Percentiles rank a stretch among this genome's conserved stretches.
Conservation (phyloP, 1,140 invertebrate genomes). For the Kradibia gibbosae region DNA sequence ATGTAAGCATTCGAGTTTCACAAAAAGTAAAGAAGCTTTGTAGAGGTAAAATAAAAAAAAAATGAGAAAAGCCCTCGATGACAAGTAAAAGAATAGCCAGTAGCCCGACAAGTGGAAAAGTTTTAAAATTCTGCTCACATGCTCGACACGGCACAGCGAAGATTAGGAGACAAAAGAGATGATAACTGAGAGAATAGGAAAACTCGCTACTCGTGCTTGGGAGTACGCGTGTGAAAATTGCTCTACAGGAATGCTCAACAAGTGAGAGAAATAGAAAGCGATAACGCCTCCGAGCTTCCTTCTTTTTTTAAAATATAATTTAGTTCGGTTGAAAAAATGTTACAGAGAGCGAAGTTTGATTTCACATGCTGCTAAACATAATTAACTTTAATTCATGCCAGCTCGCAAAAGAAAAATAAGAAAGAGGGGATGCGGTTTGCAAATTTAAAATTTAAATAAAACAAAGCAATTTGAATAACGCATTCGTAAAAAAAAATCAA, state of each 20-base stretch:
- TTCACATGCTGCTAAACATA: too few relatives aligned
- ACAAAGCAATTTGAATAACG: too few relatives aligned
- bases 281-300: slow-evolving; percentile 13
- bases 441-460: too few relatives aligned
- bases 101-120: neutral
- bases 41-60: neutral
- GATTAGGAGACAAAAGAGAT: neutral
- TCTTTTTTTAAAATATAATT: neutral
- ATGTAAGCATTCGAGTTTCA: neutral
- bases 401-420: too few relatives aligned
- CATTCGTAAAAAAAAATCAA: too few relatives aligned
- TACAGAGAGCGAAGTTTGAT: too few relatives aligned
- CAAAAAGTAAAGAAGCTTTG: neutral
- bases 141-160: neutral
- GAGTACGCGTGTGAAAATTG: slow-evolving; percentile 17
- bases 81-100: neutral
- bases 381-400: too few relatives aligned
- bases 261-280: slow-evolving; percentile 19
- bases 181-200: slow-evolving; percentile 17
- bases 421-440: too few relatives aligned
- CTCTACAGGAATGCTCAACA: slow-evolving; percentile 9
- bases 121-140: slow-evolving; percentile 35
- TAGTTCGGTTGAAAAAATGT: neutral
- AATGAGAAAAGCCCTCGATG: slow-evolving; percentile 7
- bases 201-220: neutral